These are phyloP conservation scores for Halcyon senegalensis DNA, from an alignment of 2,113 vertebrate genomes.

Conservation along the genomic window DNA sequence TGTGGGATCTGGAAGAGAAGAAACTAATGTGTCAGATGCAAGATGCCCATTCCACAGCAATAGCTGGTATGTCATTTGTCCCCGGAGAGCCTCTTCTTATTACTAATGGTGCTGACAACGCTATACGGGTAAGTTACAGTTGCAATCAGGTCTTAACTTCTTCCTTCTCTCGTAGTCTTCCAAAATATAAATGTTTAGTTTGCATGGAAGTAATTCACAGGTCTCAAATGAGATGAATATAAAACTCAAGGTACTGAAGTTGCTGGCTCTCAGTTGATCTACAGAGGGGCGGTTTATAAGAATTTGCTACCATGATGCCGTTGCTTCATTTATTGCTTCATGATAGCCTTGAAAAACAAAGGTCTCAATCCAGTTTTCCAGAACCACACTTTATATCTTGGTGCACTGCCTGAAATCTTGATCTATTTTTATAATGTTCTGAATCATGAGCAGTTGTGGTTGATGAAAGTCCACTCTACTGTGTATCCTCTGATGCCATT, in stretches of 20 bases:
- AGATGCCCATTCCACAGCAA: conserved; percentile 85
- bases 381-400: not conserved
- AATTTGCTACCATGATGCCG: not conserved
- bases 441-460: not conserved
- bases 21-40: conserved; percentile 90
- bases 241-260: not conserved
- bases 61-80: conserved; percentile 90
- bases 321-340: not conserved
- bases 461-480: not conserved
- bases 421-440: not conserved
- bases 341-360: not conserved
- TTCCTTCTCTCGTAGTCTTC: not conserved
- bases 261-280: not conserved
- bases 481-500: not conserved
- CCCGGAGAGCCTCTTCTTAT: conserved; percentile 91
- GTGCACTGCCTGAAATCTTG: not conserved
- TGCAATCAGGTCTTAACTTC: not conserved
- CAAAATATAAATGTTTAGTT: not conserved
- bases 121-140: conserved; percentile 82
- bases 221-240: not conserved
- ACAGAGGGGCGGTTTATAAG: not conserved
- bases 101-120: conserved; percentile 93
- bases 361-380: not conserved
- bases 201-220: not conserved
- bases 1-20: conserved; percentile 93